These are phyloP conservation scores for Anseranas semipalmata DNA, from an alignment of 2,113 vertebrate genomes.

Conservation along the genomic window DNA sequence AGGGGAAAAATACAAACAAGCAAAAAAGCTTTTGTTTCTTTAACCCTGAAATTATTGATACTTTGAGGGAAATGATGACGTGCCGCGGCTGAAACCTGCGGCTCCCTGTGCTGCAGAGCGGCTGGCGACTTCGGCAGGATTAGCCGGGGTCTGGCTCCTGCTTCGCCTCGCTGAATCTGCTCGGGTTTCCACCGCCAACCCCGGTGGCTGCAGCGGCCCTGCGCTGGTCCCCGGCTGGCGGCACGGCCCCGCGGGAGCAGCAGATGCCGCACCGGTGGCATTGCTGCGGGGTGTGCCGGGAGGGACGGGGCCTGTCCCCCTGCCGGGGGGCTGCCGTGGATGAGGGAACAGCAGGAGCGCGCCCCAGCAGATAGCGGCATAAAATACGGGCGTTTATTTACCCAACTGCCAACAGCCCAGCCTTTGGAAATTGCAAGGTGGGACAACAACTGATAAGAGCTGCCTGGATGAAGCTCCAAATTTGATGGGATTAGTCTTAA, in stretches of 20 bases:
- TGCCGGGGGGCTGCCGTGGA: neutral
- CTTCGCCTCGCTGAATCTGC: neutral
- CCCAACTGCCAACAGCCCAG: neutral
- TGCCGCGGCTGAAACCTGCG: neutral
- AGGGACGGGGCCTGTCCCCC: accelerated
- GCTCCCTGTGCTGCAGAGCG: accelerated
- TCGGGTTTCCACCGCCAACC: neutral
- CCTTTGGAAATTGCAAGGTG: neutral
- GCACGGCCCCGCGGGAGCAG: neutral
- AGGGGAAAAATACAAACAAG: constrained; percentile 60
- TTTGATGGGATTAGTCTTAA: constrained; percentile 78
- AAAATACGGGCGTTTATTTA: accelerated
- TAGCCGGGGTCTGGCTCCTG: neutral
- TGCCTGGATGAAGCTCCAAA: constrained; percentile 62
- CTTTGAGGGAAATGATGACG: neutral
- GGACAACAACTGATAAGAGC: constrained; percentile 37
- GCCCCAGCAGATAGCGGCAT: accelerated
- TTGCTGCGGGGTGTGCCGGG: neutral
- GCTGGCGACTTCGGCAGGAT: accelerated
- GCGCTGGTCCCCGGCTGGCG: too few species aligned
- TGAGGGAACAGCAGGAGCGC: accelerated
- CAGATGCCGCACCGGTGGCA: neutral
- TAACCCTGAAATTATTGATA: constrained; percentile 9
- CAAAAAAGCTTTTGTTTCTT: constrained; percentile 75
- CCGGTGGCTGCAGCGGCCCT: neutral